Base-by-base conservation (phyloP, 2,888 invertebrate genomes). In the Pristionchus japonicus region DNA sequence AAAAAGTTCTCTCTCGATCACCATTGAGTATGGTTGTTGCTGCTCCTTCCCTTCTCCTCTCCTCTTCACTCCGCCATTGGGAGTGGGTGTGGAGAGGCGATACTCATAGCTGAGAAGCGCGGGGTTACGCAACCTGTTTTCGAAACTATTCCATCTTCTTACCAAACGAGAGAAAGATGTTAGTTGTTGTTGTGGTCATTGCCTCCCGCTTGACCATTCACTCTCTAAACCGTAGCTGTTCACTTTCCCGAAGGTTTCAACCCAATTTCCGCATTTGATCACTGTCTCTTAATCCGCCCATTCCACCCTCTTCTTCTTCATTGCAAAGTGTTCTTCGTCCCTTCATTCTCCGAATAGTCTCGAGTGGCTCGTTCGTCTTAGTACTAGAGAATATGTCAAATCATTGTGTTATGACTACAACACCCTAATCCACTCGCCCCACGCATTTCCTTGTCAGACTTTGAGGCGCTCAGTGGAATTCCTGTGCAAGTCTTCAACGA, bases 201-300 rank as follows among this genome's bases (percentile, higher is more conserved):
- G n/a, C n/a, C n/a, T n/a, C n/a, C n/a, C 67, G 34, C 7, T 15
- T 4, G 31, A 52, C 34, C 67, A n/a, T n/a, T n/a, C n/a, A n/a
- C n/a, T n/a, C 61, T 3, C 13, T 34, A 31, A 15, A n/a, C 31
- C 31, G 13, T 17, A 27, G 1, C 1, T 17, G 17, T 31, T 37
- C 67, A 4, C 7, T 61, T 61, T 61, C 27, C 15, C 67, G 67
- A 67, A 67, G 15, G 67, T 67, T 67, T 67, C 67, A 67, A 15
- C 67, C 67, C 11, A 13, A 15, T 67, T 67, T 31, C 67, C 49
- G 49, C 49, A 27, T 67, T 34, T 61, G 27, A 27, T 27, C n/a
- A 61, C 61, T n/a, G n/a, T 61, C 61, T 52, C 61, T n/a, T 17
- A 67, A 67, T 67, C 67, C 67, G 67, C 67, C 67, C 31, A 67